Evolutionary conservation across 2,888 invertebrate species (phyloP).

Genomic region (Polyommatus iphigenia): DNA sequence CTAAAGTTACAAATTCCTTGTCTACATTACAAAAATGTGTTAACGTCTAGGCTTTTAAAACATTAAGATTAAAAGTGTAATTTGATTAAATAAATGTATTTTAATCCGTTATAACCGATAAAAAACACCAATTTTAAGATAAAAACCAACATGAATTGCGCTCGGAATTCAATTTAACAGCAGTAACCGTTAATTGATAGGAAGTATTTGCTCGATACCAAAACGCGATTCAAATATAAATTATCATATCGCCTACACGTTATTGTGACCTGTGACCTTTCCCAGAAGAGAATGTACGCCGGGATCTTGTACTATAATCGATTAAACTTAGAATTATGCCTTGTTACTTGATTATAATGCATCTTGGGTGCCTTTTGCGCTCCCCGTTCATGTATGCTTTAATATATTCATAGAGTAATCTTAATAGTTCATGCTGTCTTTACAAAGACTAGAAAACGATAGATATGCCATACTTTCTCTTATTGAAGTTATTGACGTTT

Average conservation of each 20-base stretch:
- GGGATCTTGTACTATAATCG: constrained; percentile 29
- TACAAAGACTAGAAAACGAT: not conserved
- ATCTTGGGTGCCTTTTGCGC: constrained; percentile 24
- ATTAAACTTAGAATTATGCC: constrained; percentile 30
- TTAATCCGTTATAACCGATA: not conserved
- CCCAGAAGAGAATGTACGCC: constrained; percentile 28
- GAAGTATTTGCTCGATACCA: constrained; percentile 24
- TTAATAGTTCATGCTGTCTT: constrained; percentile 23
- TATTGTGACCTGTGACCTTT: constrained; percentile 28
- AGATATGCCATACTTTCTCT: not conserved
- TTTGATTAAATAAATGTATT: not conserved
- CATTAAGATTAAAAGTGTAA: not conserved
- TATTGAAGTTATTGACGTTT: not conserved
- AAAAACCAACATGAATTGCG: not conserved
- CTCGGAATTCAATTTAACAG: not conserved
- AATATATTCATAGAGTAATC: constrained; percentile 30
- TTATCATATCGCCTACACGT: constrained; percentile 31
- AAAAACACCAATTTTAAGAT: not conserved
- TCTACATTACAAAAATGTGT: not conserved
- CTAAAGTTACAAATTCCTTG: not conserved
- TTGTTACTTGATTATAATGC: constrained; percentile 28
- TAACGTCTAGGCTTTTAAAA: not conserved
- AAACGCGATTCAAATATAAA: constrained; percentile 30
- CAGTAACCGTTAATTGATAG: constrained; percentile 4
- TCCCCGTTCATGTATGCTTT: constrained; percentile 1